Percentiles rank a stretch among this genome's conserved stretches.
phyloP scores from a whole-genome alignment of 1,140 invertebrate genomes.

The Zaprionus ghesquierei region DNA sequence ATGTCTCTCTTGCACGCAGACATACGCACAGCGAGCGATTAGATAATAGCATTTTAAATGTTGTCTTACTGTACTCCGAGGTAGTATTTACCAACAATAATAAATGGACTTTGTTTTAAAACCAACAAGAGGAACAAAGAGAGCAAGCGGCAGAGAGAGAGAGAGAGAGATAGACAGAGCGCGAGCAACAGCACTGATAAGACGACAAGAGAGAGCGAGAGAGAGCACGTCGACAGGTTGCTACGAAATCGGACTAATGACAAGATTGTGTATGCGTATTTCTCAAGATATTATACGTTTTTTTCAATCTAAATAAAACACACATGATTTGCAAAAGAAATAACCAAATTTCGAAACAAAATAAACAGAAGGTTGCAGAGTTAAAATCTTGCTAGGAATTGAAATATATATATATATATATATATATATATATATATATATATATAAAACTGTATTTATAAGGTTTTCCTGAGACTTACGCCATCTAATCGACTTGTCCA shows the following conservation, averaged over 20 bases:
- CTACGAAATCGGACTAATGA: background rate
- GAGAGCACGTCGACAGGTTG: background rate
- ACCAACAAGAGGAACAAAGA: conserved; percentile 45
- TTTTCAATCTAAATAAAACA: background rate
- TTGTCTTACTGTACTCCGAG: conserved; percentile 75
- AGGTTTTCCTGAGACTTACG: background rate
- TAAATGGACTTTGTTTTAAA: conserved; percentile 74
- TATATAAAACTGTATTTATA: background rate
- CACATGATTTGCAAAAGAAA: background rate
- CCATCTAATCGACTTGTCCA: background rate
- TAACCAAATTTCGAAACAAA: background rate
- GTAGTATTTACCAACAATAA: conserved; percentile 60
- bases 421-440: too few species aligned
- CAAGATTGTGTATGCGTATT: background rate
- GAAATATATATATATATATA: too few species aligned
- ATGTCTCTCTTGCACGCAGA: background rate
- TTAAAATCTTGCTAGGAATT: background rate
- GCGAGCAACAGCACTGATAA: background rate
- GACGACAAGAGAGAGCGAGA: background rate
- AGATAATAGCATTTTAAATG: conserved; percentile 75
- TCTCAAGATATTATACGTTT: background rate
- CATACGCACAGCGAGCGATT: conserved; percentile 44
- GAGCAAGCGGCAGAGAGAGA: background rate
- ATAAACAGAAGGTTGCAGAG: too few species aligned
- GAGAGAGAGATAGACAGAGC: background rate